Evolutionary conservation across 2,797 vertebrate species (phyloP), one percentile per base, ranked within the genome.

Genomic region (Perodicticus potto): DNA sequence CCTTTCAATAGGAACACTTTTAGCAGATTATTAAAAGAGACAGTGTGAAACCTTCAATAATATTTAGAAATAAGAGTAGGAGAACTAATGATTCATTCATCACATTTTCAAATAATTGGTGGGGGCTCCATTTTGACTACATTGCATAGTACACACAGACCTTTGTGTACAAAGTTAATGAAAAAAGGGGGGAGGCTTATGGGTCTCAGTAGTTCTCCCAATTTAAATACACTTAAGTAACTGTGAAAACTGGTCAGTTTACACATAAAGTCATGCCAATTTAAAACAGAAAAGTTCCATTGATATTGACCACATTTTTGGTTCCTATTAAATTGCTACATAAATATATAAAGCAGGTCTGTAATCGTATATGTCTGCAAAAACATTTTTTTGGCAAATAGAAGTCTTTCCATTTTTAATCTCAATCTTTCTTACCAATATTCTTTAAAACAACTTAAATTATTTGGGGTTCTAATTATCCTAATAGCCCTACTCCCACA

Each of bases 361-460:
- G 5, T 94, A 97, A 97, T 81, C 96, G 57, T 88, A 86, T 94
- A 97, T 65, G 78, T 94, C 92, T 98, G 96, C 92, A 97, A 98
- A 98, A 96, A 97, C 87, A 91, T 96, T 95, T 45, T 91, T 97
- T 97, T 98, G 97, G 96, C 97, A 97, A 98, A 98, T 87, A 98
- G 96, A 97, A 96, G 80, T 96, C 86, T 98, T 98, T 98, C 96
- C 96, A 98, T 95, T 98, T 97, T 91, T 43, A 98, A 97, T 97
- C 93, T 97, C 87, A 97, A 91, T 98, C 45, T 98, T 83, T 84
- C 55, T 97, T 97, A 70, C 95, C 59, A 73, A 70, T 61, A 97
- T 94, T 97, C 82, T 89, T 89, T 96, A 98, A 98, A 96, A 95
- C 94, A 89, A 92, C 77, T 83, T 13, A 92, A 94, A 92, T 97